These are phyloP conservation scores for Octodon degus DNA, from an alignment of 2,113 vertebrate genomes.

Conservation along the genomic window DNA sequence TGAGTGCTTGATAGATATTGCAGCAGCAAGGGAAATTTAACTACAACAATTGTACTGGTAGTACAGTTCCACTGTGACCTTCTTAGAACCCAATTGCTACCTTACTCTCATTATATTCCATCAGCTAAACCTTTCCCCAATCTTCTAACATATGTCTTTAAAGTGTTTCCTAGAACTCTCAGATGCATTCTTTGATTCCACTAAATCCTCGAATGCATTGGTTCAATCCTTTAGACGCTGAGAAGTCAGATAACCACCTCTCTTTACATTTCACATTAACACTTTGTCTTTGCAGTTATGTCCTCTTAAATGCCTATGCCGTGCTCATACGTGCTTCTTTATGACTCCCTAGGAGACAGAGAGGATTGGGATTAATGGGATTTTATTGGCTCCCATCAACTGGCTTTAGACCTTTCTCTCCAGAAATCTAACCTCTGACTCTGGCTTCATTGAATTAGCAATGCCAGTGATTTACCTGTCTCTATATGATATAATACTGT, in stretches of 20 bases:
- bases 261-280: background rate
- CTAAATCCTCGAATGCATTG: too few species aligned
- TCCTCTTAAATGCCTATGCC: background rate
- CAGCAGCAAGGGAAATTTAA: too few species aligned
- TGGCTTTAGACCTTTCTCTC: background rate
- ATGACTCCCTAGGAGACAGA: background rate
- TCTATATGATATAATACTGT: background rate
- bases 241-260: background rate
- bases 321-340: background rate
- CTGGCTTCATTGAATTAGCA: background rate
- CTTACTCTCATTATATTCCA: background rate
- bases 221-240: too few species aligned
- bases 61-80: background rate
- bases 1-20: too few species aligned
- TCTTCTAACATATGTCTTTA: too few species aligned
- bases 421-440: background rate
- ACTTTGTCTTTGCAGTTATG: background rate
- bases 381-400: background rate
- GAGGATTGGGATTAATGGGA: too few species aligned
- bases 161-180: too few species aligned
- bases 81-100: background rate
- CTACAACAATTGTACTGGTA: too few species aligned
- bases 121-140: too few species aligned
- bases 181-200: too few species aligned
- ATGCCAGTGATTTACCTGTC: background rate